A percentile compares a stretch with the other conserved stretches of the same genome.
phyloP scores from a whole-genome alignment of 92 coral and sea anemone species.

The Umimayanthus chanpuru region DNA sequence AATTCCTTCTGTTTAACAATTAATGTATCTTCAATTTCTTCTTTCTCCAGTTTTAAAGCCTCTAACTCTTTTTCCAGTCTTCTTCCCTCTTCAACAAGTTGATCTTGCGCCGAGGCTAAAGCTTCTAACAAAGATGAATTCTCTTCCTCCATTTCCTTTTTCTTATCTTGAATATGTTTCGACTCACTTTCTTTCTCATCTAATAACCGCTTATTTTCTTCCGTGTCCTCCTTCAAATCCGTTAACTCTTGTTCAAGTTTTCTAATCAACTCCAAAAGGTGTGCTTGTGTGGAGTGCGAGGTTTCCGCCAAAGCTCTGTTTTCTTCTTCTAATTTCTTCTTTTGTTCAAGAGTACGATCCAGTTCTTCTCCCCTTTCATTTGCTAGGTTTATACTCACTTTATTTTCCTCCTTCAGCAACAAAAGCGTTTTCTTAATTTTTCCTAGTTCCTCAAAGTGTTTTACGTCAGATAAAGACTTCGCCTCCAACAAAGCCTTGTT shows the following conservation, averaged over 20 bases:
- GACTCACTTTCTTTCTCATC: neutral
- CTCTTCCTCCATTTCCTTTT: neutral
- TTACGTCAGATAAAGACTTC: slow-evolving; percentile 18
- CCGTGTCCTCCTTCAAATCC: slow-evolving; percentile 2
- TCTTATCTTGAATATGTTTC: neutral
- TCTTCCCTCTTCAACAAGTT: neutral
- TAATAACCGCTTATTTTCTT: neutral
- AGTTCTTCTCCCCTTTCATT: neutral
- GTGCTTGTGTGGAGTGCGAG: neutral
- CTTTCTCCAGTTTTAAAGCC: slow-evolving; percentile 11
- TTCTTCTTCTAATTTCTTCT: neutral
- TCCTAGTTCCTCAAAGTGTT: slow-evolving; percentile 27
- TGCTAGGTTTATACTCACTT: neutral
- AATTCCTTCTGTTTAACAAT: neutral
- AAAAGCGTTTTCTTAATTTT: slow-evolving; percentile 38
- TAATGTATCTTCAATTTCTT: neutral
- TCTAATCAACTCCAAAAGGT: neutral
- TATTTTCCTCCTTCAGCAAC: slow-evolving; percentile 33
- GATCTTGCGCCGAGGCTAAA: neutral
- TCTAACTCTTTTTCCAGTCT: slow-evolving; percentile 8
- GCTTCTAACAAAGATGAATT: neutral
- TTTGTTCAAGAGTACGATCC: neutral
- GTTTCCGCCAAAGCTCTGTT: slow-evolving; percentile 16
- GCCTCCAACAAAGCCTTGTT: slow-evolving; percentile 42
- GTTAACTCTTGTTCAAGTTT: slow-evolving; percentile 4